These are phyloP conservation scores for Muschampia plurimacula DNA, from an alignment of 2,888 invertebrate genomes.

Conservation along the genomic window DNA sequence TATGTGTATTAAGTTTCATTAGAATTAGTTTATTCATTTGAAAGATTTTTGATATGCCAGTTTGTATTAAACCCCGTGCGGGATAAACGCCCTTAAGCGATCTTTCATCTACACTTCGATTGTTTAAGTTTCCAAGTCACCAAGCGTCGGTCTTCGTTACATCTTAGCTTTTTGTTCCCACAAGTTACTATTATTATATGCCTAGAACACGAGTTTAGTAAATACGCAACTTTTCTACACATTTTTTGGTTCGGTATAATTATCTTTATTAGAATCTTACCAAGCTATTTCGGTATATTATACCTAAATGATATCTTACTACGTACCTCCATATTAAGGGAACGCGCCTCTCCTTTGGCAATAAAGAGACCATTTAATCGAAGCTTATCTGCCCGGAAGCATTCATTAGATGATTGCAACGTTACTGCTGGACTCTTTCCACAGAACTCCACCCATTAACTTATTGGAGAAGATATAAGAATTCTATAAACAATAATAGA, in stretches of 20 bases:
- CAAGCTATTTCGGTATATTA: constrained; percentile 44
- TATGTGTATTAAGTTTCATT: too few species aligned
- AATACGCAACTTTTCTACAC: not conserved
- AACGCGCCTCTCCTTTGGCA: constrained; percentile 81
- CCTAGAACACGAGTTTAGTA: too few species aligned
- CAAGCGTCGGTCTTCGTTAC: too few species aligned
- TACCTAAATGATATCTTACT: constrained; percentile 67
- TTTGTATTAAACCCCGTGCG: too few species aligned
- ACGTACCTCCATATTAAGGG: constrained; percentile 75
- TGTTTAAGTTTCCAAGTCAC: too few species aligned
- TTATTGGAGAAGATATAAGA: constrained; percentile 35
- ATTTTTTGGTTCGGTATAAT: not conserved
- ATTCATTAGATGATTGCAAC: constrained; percentile 86
- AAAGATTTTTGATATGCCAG: too few species aligned
- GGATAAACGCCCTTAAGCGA: too few species aligned
- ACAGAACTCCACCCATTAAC: constrained; percentile 61
- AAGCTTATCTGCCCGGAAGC: constrained; percentile 85
- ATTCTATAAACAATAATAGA: constrained; percentile 1
- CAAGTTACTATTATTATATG: too few species aligned
- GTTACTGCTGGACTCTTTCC: constrained; percentile 79
- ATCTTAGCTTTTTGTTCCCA: too few species aligned
- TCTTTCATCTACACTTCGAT: too few species aligned
- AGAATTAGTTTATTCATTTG: too few species aligned
- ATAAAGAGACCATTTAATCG: constrained; percentile 85
- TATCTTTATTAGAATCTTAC: constrained; percentile 23